phyloP scores from a whole-genome alignment of 2,113 vertebrate species.

The Microcebus lehilahytsara region DNA sequence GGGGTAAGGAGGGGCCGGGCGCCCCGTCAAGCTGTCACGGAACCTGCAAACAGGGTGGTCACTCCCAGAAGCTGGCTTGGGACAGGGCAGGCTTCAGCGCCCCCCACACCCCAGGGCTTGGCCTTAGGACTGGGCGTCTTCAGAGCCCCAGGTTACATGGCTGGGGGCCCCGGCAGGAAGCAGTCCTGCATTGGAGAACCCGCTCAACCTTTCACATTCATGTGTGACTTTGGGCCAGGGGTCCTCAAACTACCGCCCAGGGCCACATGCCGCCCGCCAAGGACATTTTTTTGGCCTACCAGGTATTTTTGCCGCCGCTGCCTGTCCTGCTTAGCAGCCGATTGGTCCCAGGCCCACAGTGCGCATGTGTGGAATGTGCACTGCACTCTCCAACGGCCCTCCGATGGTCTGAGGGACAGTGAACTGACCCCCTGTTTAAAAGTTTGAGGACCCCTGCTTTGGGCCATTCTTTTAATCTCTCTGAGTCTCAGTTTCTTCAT shows the following conservation, averaged over 20 bases:
- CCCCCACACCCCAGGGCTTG: not conserved
- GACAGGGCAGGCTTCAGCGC: not conserved
- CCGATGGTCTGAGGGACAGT: too few species aligned
- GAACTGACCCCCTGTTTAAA: too few species aligned
- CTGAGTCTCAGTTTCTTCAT: not conserved
- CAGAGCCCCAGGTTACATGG: not conserved
- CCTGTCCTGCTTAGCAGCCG: too few species aligned
- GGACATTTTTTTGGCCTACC: too few species aligned
- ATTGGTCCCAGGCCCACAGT: too few species aligned
- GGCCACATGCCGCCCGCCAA: too few species aligned
- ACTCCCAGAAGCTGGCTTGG: not conserved
- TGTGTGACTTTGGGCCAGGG: not conserved
- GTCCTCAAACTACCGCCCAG: too few species aligned
- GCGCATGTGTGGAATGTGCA: too few species aligned
- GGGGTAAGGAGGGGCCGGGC: constrained; percentile 66
- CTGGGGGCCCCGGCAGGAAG: not conserved
- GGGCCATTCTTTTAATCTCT: not conserved
- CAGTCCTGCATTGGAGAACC: too few species aligned
- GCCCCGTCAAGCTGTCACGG: not conserved
- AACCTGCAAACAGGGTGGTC: not conserved
- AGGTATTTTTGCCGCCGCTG: too few species aligned
- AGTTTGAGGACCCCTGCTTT: not conserved
- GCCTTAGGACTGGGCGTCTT: not conserved
- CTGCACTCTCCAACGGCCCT: too few species aligned
- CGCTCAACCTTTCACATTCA: not conserved